Evolutionary conservation across 2,888 invertebrate genomes (phyloP).

Genomic region (Drosophila lutescens): DNA sequence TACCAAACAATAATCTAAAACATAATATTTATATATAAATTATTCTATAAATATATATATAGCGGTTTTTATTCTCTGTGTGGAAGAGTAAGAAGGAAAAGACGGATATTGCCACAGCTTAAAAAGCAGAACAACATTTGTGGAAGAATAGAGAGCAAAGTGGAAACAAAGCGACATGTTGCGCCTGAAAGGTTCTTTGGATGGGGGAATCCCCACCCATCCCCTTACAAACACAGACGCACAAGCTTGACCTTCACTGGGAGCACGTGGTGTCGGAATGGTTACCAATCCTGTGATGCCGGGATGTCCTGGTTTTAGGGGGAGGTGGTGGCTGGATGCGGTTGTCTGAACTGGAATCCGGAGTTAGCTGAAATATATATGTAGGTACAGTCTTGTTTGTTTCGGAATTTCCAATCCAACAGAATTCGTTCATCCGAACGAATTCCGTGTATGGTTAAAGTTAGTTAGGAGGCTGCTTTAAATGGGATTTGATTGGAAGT

Average conservation of each 20-base stretch:
- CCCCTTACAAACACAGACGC: slow-evolving; percentile 1
- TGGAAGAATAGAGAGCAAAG: slow-evolving; percentile 53
- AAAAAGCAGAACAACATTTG: slow-evolving; percentile 26
- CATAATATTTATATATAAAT: background rate
- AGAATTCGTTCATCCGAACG: slow-evolving; percentile 7
- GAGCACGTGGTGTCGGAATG: slow-evolving; percentile 50
- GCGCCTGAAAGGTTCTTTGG: slow-evolving; percentile 65
- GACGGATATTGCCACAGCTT: slow-evolving; percentile 15
- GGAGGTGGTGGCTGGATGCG: slow-evolving; percentile 25
- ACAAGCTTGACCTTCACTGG: slow-evolving; percentile 59
- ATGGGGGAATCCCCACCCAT: slow-evolving; percentile 30
- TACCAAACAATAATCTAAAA: background rate
- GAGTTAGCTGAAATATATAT: slow-evolving; percentile 19
- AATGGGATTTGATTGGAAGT: slow-evolving; percentile 26
- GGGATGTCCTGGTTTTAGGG: slow-evolving; percentile 14
- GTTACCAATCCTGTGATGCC: slow-evolving; percentile 32
- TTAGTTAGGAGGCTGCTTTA: slow-evolving; percentile 39
- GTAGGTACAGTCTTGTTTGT: slow-evolving; percentile 21
- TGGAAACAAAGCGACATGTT: slow-evolving; percentile 79
- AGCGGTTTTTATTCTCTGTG: slow-evolving; percentile 3
- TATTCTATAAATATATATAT: slow-evolving; percentile 4
- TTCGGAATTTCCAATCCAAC: slow-evolving; percentile 16
- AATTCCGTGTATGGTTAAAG: slow-evolving; percentile 17
- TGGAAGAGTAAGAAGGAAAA: slow-evolving; percentile 1
- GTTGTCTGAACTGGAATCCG: slow-evolving; percentile 37